Base-by-base conservation (phyloP, 2,797 vertebrate species). In the Sciurus carolinensis region DNA sequence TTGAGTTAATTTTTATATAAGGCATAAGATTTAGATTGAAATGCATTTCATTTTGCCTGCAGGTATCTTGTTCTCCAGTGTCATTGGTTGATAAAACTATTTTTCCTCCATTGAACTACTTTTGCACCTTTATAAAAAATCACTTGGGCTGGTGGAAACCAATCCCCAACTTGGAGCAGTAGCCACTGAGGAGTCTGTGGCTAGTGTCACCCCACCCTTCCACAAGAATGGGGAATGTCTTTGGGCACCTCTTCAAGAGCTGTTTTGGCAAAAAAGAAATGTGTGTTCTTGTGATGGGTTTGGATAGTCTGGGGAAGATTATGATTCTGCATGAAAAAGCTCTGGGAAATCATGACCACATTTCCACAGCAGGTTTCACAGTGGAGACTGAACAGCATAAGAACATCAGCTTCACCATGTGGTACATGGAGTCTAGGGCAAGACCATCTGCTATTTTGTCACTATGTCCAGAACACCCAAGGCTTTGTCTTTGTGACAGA, bases 391-490 rank as follows among this genome's bases (percentile, higher is more conserved):
- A 99, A 97, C 99, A 99, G 97, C 99, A 99, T 98, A 99, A 99
- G 98, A 99, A 99, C 5, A 62, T 44, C 44, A 44, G 8, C 44
- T 44, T 44, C 44, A 44, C 44, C 44, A 7, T 44, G 44, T 44
- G 44, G 44, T 44, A 9, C 6, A 44, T 44, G 99, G 99, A 0
- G 99, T 99, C 93, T 99, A 99, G 98, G 99, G 99, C 98, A 99
- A 99, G 98, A 99, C 99, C 96, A 99, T 92, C 99, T 99, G 0
- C 98, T 99, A 94, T 99, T 99, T 99, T 99, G 99, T 97, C 99
- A 99, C 97, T 99, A 99, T 97, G 99, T 99, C 98, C 99, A 99
- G 98, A 99, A 99, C 98, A 99, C 99, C 94, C 99, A 99, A 98
- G 99, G 99, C 97, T 98, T 99, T 97, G 99, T 99, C 98, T 99